These are phyloP conservation scores for Allophyes oxyacanthae DNA, from an alignment of 2,888 invertebrate genomes.

Conservation along the genomic window DNA sequence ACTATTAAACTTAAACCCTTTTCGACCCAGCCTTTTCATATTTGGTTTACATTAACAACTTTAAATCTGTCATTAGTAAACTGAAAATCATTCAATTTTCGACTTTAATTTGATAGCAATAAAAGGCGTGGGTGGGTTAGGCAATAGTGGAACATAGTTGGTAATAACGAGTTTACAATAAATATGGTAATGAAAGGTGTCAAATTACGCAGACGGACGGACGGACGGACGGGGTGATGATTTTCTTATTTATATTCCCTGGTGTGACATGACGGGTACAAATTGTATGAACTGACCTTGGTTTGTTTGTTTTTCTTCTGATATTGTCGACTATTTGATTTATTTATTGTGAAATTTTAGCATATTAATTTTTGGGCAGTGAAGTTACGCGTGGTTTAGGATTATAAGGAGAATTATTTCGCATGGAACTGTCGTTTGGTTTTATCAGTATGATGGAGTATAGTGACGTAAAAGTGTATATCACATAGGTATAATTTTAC, in stretches of 20 bases:
- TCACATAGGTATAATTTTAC: too few species aligned
- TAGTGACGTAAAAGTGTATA: too few species aligned
- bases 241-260: conserved; percentile 78
- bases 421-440: too few species aligned
- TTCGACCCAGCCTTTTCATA: conserved; percentile 66
- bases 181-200: conserved; percentile 89
- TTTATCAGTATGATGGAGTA: too few species aligned
- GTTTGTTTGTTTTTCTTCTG: conserved; percentile 65
- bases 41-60: conserved; percentile 67
- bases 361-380: too few species aligned
- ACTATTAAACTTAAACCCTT: conserved; percentile 62
- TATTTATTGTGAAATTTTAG: conserved; percentile 42
- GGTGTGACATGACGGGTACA: conserved; percentile 63
- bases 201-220: conserved; percentile 83
- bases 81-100: conserved; percentile 10
- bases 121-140: neutral
- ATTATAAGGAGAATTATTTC: neutral
- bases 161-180: conserved; percentile 74
- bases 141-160: conserved; percentile 21
- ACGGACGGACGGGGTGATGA: conserved; percentile 76
- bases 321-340: conserved; percentile 54
- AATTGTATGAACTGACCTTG: conserved; percentile 78
- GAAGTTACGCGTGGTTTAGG: neutral
- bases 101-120: conserved; percentile 27
- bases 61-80: conserved; percentile 19